A percentile compares a stretch with the other conserved stretches of the same genome.
These are phyloP conservation scores for Torymus texanus DNA, from an alignment of 2,888 invertebrate species.

Conservation along the genomic window DNA sequence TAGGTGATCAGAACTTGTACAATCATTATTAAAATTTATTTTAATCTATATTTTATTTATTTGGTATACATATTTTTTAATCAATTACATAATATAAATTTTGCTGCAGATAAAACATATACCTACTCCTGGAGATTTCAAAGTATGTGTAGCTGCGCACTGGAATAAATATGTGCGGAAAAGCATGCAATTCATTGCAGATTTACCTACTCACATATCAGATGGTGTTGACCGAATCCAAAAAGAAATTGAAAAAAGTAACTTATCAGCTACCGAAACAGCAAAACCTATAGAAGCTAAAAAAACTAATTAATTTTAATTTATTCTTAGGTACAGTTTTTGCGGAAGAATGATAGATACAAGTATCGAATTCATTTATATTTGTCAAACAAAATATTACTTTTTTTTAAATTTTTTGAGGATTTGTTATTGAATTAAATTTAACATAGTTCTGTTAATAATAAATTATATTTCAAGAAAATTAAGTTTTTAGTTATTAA, in stretches of 20 bases:
- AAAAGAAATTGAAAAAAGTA: slow-evolving; percentile 50
- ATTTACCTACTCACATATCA: slow-evolving; percentile 63
- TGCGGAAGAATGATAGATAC: not conserved
- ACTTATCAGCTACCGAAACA: slow-evolving; percentile 9
- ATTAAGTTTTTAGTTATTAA: not conserved
- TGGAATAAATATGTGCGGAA: slow-evolving; percentile 68
- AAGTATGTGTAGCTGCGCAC: slow-evolving; percentile 19
- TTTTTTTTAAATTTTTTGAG: slow-evolving; percentile 4
- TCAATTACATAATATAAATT: not conserved
- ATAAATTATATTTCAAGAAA: slow-evolving; percentile 2
- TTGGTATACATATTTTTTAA: not conserved
- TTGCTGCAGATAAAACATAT: slow-evolving; percentile 61
- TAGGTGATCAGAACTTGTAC: no score
- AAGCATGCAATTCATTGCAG: slow-evolving; percentile 63
- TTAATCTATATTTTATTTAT: not conserved
- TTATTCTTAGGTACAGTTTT: slow-evolving; percentile 24
- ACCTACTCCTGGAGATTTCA: slow-evolving; percentile 59
- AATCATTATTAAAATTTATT: not conserved
- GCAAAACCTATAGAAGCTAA: slow-evolving; percentile 17
- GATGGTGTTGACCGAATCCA: slow-evolving; percentile 58
- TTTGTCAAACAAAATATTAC: not conserved
- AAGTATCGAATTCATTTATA: not conserved
- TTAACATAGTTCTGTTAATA: not conserved
- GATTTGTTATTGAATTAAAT: not conserved
- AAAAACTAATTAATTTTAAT: slow-evolving; percentile 21